These are phyloP conservation scores for Cynopterus sphinx DNA, from an alignment of 2,797 vertebrate genomes.

Conservation along the genomic window DNA sequence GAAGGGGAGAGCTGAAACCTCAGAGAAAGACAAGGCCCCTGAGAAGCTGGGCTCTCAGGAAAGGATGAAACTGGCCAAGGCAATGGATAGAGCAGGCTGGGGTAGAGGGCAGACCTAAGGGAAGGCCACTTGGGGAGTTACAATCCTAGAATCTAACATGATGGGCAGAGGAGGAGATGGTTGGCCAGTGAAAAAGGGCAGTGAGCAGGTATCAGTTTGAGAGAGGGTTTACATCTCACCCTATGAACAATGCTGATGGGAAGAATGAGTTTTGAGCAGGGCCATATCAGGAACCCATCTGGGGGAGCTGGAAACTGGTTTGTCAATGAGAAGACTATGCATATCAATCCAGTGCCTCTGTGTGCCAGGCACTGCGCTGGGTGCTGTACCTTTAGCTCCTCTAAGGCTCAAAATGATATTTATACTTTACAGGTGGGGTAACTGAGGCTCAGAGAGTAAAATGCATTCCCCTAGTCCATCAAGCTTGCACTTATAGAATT, in stretches of 20 bases:
- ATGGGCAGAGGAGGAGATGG: not conserved
- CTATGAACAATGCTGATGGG: not conserved
- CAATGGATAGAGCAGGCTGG: not conserved
- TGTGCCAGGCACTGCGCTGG: accelerated
- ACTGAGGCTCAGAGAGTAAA: not conserved
- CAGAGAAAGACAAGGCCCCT: not conserved
- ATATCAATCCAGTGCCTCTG: not conserved
- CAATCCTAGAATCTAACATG: not conserved
- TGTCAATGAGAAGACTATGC: not conserved
- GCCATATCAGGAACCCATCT: too few species aligned
- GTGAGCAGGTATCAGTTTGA: accelerated
- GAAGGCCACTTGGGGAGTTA: not conserved
- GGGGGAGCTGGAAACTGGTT: not conserved
- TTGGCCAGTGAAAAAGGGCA: not conserved
- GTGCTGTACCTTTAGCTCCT: not conserved
- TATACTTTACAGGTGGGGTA: not conserved
- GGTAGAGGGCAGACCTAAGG: not conserved
- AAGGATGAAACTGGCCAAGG: not conserved
- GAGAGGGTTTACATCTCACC: not conserved
- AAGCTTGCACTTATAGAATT: not conserved
- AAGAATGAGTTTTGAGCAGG: not conserved
- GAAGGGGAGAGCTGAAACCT: not conserved
- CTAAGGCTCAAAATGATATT: not conserved
- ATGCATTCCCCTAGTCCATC: not conserved
- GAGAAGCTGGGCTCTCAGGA: not conserved